phyloP scores from a whole-genome alignment of 2,113 vertebrate genomes.

The Xenotilapia flavipinnis region DNA sequence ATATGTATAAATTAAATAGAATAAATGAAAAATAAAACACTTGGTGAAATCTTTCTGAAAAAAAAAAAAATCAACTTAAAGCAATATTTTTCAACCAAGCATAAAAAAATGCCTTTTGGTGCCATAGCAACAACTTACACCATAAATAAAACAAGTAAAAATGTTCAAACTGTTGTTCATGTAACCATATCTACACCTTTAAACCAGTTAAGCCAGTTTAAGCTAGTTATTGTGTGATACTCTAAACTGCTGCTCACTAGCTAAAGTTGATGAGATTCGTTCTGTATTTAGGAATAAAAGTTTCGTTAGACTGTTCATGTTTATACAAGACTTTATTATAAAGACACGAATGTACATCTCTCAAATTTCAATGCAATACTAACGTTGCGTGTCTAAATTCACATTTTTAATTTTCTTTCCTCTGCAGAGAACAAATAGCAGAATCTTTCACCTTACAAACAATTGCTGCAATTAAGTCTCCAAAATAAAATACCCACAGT shows the following conservation, averaged over 20 bases:
- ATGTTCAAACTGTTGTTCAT: not conserved
- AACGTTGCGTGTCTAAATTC: conserved; percentile 53
- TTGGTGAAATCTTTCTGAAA: not conserved
- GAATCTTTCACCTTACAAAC: conserved; percentile 59
- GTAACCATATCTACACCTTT: not conserved
- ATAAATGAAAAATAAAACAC: not conserved
- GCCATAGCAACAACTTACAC: not conserved
- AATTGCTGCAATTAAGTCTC: conserved; percentile 64
- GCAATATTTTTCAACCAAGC: not conserved
- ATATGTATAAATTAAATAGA: not conserved
- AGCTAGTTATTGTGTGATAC: not conserved
- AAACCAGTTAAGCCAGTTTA: not conserved
- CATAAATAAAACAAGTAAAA: not conserved
- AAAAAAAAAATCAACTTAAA: not conserved
- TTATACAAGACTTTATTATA: conserved; percentile 72
- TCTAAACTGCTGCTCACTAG: not conserved
- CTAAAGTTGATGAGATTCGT: not conserved
- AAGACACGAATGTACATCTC: conserved; percentile 65
- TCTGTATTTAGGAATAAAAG: not conserved
- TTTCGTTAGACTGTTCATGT: not conserved
- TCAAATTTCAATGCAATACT: conserved; percentile 58
- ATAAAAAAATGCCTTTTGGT: not conserved
- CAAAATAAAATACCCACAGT: conserved; percentile 33
- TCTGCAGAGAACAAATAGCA: conserved; percentile 39
- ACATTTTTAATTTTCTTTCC: conserved; percentile 46